Base-by-base conservation (phyloP, 2,797 vertebrate genomes). In the Falco novaeseelandiae region DNA sequence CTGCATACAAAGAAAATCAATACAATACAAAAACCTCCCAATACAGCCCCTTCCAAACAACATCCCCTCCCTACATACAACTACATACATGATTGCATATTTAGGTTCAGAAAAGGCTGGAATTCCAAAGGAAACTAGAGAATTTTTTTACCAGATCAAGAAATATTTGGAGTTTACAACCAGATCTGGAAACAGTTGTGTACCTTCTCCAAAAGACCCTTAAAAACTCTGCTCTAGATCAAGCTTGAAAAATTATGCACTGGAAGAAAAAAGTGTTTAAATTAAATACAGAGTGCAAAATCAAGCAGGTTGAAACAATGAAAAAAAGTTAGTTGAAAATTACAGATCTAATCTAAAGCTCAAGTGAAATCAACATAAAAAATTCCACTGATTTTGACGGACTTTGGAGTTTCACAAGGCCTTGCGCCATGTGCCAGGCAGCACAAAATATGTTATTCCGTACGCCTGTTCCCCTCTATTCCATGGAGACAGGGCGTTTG, bases 311-410 rank as follows among this genome's bases (percentile, higher is more conserved):
- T 54, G 57, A 89, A 94, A 94, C 34, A 88, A 65, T 18, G 90
- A 79, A 54, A 36, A 34, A 38, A 54, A 38, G 15, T 15, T 57
- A 73, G 88, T 78, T 90, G 81, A 87, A 92, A 96, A 96, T 87
- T 89, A 93, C 38, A 91, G 34, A 96, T 97, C 92, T 96, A 96
- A 96, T 96, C 94, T 95, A 85, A 89, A 92, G 92, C 89, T 88
- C 89, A 90, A 67, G 81, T 81, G 92, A 94, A 97, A 94, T 87
- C 52, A 97, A 96, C 72, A 78, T 49, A 95, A 93, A 93, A 96
- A 76, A 34, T 94, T 78, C 27, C 81, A 65, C 74, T 48, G 76
- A 26, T 54, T 90, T 59, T 77, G 71, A 67, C 10, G 63, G 71
- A 84, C 52, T 74, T 73, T 23, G 65, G 78, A 14, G 5, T 74